Evolutionary conservation across 2,113 vertebrate genomes (phyloP), one percentile per base, ranked within the genome.

Genomic region (Trematomus loennbergii): DNA sequence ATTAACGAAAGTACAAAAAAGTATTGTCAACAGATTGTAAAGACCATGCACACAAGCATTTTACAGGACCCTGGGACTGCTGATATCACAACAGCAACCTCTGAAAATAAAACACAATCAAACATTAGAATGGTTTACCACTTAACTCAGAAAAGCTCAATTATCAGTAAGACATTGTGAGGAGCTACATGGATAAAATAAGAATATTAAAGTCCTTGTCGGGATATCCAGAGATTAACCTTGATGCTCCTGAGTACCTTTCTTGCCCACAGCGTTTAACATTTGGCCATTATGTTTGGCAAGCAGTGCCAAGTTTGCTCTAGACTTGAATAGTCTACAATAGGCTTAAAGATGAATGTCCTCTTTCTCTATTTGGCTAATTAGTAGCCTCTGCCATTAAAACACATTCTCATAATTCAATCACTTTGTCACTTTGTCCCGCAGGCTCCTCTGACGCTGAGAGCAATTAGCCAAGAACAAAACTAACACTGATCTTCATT

Each of bases 401-500:
- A 86, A 84, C 76, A 86, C 36, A 71, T 81, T 83, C 76, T 81
- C 69, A 65, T 69, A 79, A 86, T 87, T 91, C 87, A 81, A 87
- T 92, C 90, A 86, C 64, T 82, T 83, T 89, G 83, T 84, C 89
- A 86, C 64, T 82, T 83, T 89, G 83, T 84, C 89, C 87, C 92
- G 80, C 86, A 89, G 90, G 92, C 77, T 71, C 36, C 15, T 15
- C 72, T 68, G 82, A 84, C 49, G 55, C 18, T 55, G 54, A 84
- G 66, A 88, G 79, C 87, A 89, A 89, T 91, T 85, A 90, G 25
- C 73, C 55, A 1, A 59, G 52, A 69, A 65, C 20, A 52, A 74
- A 60, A 72, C 62, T 75, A 87, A 84, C 75, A 82, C 78, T 75
- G 65, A 86, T 89, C 81, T 80, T 88, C 81, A 86, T 87, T 72